A percentile compares a stretch with the other conserved stretches of the same genome.
Conservation (phyloP, 2,113 vertebrate genomes). For the Hemicordylus capensis region DNA sequence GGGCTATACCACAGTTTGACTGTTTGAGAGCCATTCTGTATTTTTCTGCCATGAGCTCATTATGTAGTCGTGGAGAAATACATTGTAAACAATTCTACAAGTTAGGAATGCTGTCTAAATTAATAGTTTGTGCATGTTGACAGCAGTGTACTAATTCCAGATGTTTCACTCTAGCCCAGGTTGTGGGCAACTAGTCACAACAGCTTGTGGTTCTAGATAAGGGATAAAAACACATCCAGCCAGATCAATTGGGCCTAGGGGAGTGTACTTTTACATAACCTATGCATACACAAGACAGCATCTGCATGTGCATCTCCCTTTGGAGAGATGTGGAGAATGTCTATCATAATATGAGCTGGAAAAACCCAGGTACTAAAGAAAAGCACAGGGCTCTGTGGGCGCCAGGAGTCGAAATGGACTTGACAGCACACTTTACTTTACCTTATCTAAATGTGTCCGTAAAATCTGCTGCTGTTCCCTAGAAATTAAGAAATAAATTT, state of each 20-base stretch:
- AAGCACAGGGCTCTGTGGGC: no score
- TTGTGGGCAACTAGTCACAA: not conserved
- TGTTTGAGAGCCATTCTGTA: not conserved
- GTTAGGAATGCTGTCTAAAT: not conserved
- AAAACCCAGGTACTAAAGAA: not conserved
- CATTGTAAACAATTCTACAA: not conserved
- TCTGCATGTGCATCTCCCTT: no score
- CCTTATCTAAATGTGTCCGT: not conserved
- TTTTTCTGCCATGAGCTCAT: not conserved
- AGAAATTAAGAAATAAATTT: not conserved
- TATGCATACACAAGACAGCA: no score
- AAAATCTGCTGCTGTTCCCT: not conserved
- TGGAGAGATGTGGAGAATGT: not conserved
- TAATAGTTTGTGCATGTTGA: not conserved
- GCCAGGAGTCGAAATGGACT: no score
- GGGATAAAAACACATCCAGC: not conserved
- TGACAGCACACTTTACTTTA: no score
- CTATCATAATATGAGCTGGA: not conserved
- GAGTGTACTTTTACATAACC: not conserved
- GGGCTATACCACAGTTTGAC: not conserved
- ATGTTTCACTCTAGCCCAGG: not conserved
- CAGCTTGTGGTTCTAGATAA: not conserved
- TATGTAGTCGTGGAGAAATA: not conserved
- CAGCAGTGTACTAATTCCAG: not conserved
- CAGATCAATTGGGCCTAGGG: not conserved